phyloP scores from a whole-genome alignment of 2,888 invertebrate species.

The Amphipyra berbera region DNA sequence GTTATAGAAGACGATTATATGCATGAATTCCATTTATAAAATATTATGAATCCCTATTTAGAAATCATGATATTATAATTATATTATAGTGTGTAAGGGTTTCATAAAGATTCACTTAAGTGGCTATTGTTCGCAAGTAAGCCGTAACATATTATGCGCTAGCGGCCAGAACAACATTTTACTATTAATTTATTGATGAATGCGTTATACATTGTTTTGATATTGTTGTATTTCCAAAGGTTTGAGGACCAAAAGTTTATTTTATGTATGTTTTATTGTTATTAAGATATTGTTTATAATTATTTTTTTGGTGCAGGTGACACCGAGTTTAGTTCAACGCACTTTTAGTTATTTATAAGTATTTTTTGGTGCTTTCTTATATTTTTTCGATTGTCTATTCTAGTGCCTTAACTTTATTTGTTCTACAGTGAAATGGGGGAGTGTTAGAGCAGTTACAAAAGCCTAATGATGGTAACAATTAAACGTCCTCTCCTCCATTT shows the following conservation, averaged over 20 bases:
- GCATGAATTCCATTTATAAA: constrained; percentile 33
- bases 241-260: constrained; percentile 57
- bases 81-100: background rate
- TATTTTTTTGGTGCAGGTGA: constrained; percentile 13
- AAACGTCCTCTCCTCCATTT: background rate
- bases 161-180: constrained; percentile 24
- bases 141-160: background rate
- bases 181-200: constrained; percentile 34
- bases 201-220: constrained; percentile 26
- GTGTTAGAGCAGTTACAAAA: constrained; percentile 3
- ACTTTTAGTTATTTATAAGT: constrained; percentile 15
- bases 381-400: constrained; percentile 47
- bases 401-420: constrained; percentile 69
- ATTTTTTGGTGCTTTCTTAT: constrained; percentile 35
- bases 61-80: constrained; percentile 22
- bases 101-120: constrained; percentile 18
- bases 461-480: background rate
- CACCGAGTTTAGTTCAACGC: constrained; percentile 12
- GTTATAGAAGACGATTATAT: constrained; percentile 35
- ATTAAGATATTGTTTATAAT: constrained; percentile 34
- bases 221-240: constrained; percentile 53
- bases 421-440: constrained; percentile 40
- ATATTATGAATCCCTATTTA: constrained; percentile 36
- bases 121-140: constrained; percentile 21
- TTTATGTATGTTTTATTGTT: constrained; percentile 35